phyloP scores from a whole-genome alignment of 1,140 invertebrate species.

The Araneus ventricosus region DNA sequence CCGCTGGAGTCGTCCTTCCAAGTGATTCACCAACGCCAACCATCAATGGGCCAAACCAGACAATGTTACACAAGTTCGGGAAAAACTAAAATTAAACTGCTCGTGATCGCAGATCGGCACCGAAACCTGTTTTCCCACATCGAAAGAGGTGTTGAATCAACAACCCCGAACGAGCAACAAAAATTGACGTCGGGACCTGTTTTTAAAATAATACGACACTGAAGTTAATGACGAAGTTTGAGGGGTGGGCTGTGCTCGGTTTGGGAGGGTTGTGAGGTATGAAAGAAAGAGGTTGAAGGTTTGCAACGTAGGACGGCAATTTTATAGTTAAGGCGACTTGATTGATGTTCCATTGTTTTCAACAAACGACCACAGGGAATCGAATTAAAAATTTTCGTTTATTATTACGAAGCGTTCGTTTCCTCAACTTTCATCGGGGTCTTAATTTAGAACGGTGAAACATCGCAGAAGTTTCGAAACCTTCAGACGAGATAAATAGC shows the following conservation, averaged over 20 bases:
- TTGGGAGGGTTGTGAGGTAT: not conserved
- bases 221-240: constrained; percentile 21
- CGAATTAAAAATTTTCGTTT: not conserved
- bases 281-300: not conserved
- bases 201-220: constrained; percentile 34
- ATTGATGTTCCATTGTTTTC: constrained; percentile 13
- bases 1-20: not conserved
- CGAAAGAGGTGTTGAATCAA: constrained; percentile 32
- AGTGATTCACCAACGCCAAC: not conserved
- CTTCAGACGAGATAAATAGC: no score
- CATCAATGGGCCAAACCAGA: not conserved
- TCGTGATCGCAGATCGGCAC: not conserved
- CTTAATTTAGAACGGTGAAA: no score
- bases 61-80: constrained; percentile 7
- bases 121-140: constrained; percentile 50
- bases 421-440: no score
- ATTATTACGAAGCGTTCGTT: not conserved
- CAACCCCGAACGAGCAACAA: not conserved
- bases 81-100: not conserved
- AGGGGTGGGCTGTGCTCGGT: not conserved
- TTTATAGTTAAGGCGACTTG: not conserved
- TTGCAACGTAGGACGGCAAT: constrained; percentile 12
- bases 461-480: no score
- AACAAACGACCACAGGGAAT: not conserved
- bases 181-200: constrained; percentile 18